These are phyloP conservation scores for Brachystomella parvula DNA, from an alignment of 1,140 invertebrate species.

Conservation along the genomic window DNA sequence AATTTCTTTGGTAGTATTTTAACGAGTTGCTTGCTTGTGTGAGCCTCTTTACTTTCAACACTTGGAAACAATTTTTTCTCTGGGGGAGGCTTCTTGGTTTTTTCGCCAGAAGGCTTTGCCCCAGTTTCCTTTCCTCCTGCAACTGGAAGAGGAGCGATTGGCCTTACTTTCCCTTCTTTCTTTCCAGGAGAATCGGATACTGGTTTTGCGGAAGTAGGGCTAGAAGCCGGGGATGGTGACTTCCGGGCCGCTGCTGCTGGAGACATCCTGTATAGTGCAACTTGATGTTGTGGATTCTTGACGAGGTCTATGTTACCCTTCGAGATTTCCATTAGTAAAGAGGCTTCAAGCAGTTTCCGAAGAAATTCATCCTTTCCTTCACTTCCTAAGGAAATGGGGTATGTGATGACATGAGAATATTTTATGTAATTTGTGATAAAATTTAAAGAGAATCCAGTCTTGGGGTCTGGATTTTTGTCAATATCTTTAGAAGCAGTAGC, in stretches of 20 bases:
- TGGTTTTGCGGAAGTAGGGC: background rate
- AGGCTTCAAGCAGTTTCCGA: constrained; percentile 4
- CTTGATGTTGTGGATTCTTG: background rate
- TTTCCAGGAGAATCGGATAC: background rate
- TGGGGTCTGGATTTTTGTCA: constrained; percentile 7
- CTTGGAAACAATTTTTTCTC: background rate
- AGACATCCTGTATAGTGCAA: background rate
- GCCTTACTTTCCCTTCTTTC: background rate
- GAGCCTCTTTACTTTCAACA: background rate
- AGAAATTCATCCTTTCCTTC: constrained; percentile 7
- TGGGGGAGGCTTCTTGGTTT: background rate
- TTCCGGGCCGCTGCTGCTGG: background rate
- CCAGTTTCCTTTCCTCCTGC: background rate
- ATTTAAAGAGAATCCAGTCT: constrained; percentile 21
- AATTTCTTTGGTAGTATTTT: background rate
- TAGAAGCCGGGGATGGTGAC: background rate
- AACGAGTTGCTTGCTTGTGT: background rate
- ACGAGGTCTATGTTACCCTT: constrained; percentile 27
- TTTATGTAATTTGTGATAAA: constrained; percentile 31
- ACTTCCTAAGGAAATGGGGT: constrained; percentile 5
- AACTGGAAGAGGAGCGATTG: background rate
- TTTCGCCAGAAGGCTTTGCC: background rate
- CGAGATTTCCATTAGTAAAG: constrained; percentile 18
- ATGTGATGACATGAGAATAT: constrained; percentile 30
- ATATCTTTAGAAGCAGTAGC: constrained; percentile 6